phyloP scores from a whole-genome alignment of 2,888 invertebrate species.

The Clunio marinus region DNA sequence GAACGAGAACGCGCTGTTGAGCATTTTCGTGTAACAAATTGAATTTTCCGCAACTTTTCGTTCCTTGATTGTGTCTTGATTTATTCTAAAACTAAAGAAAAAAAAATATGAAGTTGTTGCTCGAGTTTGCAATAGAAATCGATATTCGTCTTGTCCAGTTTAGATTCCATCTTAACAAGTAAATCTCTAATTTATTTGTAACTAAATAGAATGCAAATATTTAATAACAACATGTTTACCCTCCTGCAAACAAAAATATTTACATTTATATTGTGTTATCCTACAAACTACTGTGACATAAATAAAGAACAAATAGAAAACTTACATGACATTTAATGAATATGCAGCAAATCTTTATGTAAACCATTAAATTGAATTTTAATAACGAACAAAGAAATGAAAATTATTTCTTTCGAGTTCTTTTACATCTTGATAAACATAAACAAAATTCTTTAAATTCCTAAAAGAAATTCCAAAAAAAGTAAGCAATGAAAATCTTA shows the following conservation, averaged over 20 bases:
- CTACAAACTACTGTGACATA: not conserved
- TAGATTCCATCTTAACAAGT: not conserved
- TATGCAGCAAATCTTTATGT: slow-evolving; percentile 7
- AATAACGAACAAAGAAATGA: not conserved
- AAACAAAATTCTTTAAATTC: no score
- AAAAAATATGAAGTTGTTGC: not conserved
- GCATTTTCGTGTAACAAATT: slow-evolving; percentile 34
- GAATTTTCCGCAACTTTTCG: slow-evolving; percentile 25
- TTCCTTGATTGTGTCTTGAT: not conserved
- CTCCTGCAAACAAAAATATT: slow-evolving; percentile 14
- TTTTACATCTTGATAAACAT: no score
- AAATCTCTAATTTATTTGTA: not conserved
- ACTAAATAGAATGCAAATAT: not conserved
- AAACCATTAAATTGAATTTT: not conserved
- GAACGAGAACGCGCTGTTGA: slow-evolving; percentile 34
- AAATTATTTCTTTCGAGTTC: no score
- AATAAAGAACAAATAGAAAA: slow-evolving; percentile 9
- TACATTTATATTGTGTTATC: slow-evolving; percentile 20
- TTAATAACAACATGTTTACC: not conserved
- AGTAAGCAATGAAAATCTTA: no score
- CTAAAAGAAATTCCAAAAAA: no score
- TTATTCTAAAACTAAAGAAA: not conserved
- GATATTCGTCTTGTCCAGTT: slow-evolving; percentile 2
- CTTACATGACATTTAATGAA: not conserved
- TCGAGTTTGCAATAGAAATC: no score